A percentile compares a stretch with the other conserved stretches of the same genome.
Evolutionary conservation across 2,113 vertebrate species (phyloP).

Genomic region (Cygnus atratus): DNA sequence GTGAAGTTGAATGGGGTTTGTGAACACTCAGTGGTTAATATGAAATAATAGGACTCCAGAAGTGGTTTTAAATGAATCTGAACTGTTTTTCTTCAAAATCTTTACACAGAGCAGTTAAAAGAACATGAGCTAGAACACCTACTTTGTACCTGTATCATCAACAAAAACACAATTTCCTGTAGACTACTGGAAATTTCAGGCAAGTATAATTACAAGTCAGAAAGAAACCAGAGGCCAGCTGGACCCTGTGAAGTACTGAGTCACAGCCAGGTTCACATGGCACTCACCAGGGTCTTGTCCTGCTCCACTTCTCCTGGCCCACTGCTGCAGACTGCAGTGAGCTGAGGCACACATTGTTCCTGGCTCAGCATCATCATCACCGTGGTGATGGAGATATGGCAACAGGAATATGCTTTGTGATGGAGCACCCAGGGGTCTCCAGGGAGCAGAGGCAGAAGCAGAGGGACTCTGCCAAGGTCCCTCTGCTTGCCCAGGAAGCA

Average conservation of each 20-base stretch:
- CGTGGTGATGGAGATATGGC: neutral
- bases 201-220: neutral
- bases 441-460: neutral
- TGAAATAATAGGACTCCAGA: neutral
- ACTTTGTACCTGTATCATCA: neutral
- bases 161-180: neutral
- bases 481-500: accelerated
- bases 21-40: neutral
- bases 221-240: neutral
- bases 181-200: neutral
- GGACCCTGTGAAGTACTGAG: neutral
- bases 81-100: neutral
- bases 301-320: neutral
- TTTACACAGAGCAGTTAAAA: neutral
- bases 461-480: neutral
- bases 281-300: neutral
- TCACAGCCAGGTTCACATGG: neutral
- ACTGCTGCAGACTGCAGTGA: neutral
- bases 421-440: neutral
- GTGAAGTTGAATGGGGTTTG: neutral
- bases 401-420: neutral
- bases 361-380: accelerated
- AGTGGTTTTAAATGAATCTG: neutral
- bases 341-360: neutral
- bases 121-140: neutral